Evolutionary conservation across 2,888 invertebrate species (phyloP).

Genomic region (Tipula unca): DNA sequence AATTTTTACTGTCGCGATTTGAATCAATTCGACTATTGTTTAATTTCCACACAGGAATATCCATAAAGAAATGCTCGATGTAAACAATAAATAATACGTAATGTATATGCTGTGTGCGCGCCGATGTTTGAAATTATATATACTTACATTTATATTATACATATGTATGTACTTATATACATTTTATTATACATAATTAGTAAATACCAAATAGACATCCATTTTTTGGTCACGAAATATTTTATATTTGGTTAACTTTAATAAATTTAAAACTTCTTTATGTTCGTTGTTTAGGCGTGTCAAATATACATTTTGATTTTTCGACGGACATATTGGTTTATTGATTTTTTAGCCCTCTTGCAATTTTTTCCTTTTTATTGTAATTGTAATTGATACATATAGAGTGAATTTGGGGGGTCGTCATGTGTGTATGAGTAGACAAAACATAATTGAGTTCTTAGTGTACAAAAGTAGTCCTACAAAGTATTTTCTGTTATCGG

Average conservation of each 20-base stretch:
- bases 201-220: neutral
- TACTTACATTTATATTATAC: too few species aligned
- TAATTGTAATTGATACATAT: neutral
- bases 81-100: neutral
- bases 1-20: neutral
- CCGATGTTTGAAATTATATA: neutral
- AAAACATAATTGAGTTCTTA: too few species aligned
- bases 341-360: constrained; percentile 4
- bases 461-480: neutral
- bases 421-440: too few species aligned
- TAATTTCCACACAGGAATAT: neutral
- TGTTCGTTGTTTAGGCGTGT: neutral
- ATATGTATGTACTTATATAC: too few species aligned
- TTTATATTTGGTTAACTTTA: neutral
- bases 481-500: neutral
- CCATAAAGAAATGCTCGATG: neutral
- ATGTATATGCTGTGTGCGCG: neutral
- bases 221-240: neutral
- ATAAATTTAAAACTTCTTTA: neutral
- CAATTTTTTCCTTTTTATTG: neutral
- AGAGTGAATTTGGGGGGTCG: neutral
- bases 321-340: neutral
- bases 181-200: neutral
- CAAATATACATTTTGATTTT: neutral
- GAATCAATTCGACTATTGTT: neutral